Evolutionary conservation across 1,140 invertebrate genomes (phyloP).

Genomic region (Schlechtendalia chinensis): DNA sequence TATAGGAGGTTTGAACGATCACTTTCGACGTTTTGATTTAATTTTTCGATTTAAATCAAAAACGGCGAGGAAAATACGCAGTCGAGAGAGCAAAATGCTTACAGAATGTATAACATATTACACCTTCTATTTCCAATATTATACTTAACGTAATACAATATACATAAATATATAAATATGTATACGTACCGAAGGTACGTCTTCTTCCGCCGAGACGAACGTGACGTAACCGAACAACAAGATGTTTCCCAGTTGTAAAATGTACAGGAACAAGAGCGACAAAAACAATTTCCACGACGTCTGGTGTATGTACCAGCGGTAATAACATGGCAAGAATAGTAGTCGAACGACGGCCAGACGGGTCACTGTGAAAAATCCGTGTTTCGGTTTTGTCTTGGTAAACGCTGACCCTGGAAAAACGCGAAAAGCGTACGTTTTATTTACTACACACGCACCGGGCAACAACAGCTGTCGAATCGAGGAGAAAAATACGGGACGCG

Average conservation of each 20-base stretch:
- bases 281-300: constrained; percentile 73
- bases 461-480: too few species aligned
- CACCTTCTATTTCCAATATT: too few species aligned
- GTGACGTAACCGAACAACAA: constrained; percentile 45
- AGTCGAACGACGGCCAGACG: constrained; percentile 75
- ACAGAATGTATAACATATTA: too few species aligned
- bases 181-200: not conserved
- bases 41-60: too few species aligned
- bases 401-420: constrained; percentile 78
- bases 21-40: too few species aligned
- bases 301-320: constrained; percentile 85
- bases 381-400: constrained; percentile 88
- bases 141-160: not conserved
- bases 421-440: too few species aligned
- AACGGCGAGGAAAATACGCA: too few species aligned
- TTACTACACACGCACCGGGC: too few species aligned
- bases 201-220: constrained; percentile 22
- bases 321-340: constrained; percentile 77
- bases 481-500: too few species aligned
- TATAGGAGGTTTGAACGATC: too few species aligned
- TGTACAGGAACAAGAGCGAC: constrained; percentile 73
- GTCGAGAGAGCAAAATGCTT: too few species aligned
- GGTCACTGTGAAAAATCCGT: constrained; percentile 78
- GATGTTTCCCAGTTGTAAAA: constrained; percentile 71
- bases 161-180: too few species aligned